Evolutionary conservation across 92 coral and sea anemone species (phyloP).

Genomic region (Palythoa grandiflora): DNA sequence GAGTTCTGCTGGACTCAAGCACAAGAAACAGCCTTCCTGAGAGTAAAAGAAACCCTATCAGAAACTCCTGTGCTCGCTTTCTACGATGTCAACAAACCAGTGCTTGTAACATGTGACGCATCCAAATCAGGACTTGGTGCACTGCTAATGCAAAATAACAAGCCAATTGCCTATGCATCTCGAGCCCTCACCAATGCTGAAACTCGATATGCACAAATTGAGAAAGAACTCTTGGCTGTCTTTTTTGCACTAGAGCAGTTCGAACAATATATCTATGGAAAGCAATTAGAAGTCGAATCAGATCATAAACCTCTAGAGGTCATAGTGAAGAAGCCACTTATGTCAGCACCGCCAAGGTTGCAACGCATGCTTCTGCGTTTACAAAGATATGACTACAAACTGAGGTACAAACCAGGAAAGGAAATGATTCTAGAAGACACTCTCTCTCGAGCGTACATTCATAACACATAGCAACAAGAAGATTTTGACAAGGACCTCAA

Average conservation of each 20-base stretch:
- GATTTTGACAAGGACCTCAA: constrained; percentile 4
- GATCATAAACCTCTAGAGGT: not conserved
- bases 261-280: constrained; percentile 42
- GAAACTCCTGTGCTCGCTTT: constrained; percentile 45
- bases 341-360: not conserved
- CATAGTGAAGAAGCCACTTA: no score
- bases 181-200: constrained; percentile 65
- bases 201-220: constrained; percentile 61
- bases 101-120: constrained; percentile 45
- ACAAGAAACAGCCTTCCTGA: constrained; percentile 17
- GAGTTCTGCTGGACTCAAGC: constrained; percentile 31
- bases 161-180: constrained; percentile 57
- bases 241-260: constrained; percentile 62
- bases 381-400: constrained; percentile 3
- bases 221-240: constrained; percentile 57
- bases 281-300: not conserved
- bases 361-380: constrained; percentile 15
- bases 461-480: not conserved
- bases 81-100: constrained; percentile 35
- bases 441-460: constrained; percentile 1
- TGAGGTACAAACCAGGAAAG: constrained; percentile 15
- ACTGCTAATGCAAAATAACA: constrained; percentile 19
- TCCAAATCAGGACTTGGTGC: constrained; percentile 60
- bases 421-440: constrained; percentile 13
- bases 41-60: constrained; percentile 4